phyloP scores from a whole-genome alignment of 2,113 vertebrate genomes.

The Myanophis thanlyinensis region DNA sequence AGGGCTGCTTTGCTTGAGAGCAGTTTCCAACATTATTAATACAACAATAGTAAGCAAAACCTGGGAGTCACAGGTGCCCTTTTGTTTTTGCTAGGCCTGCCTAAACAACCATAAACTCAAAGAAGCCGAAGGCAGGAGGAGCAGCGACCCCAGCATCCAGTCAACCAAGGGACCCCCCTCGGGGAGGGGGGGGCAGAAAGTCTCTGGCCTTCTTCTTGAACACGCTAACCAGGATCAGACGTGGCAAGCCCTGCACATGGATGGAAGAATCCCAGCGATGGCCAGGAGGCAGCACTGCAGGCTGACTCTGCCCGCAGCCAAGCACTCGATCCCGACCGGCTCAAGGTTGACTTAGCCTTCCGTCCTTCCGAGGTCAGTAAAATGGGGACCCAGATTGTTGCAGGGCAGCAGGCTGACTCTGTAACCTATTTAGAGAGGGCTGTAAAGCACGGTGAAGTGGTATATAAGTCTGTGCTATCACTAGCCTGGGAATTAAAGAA shows the following conservation, averaged over 20 bases:
- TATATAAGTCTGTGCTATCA: too few relatives aligned
- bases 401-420: too few relatives aligned
- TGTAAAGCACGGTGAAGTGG: too few relatives aligned
- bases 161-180: background rate
- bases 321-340: too few relatives aligned
- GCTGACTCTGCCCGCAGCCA: too few relatives aligned
- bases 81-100: background rate
- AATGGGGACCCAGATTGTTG: too few relatives aligned
- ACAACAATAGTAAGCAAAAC: background rate
- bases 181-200: background rate
- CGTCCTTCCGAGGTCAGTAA: too few relatives aligned
- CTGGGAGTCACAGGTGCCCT: background rate
- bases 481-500: background rate
- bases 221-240: background rate
- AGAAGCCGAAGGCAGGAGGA: background rate
- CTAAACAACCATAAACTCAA: background rate
- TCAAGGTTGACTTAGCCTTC: too few relatives aligned
- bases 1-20: background rate
- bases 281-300: too few relatives aligned
- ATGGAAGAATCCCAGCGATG: background rate
- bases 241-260: background rate
- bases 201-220: background rate
- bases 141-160: background rate
- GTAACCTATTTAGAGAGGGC: too few relatives aligned
- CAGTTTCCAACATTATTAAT: background rate